Base-by-base conservation (phyloP, 2,888 invertebrate genomes). In the Lithophane leautieri region DNA sequence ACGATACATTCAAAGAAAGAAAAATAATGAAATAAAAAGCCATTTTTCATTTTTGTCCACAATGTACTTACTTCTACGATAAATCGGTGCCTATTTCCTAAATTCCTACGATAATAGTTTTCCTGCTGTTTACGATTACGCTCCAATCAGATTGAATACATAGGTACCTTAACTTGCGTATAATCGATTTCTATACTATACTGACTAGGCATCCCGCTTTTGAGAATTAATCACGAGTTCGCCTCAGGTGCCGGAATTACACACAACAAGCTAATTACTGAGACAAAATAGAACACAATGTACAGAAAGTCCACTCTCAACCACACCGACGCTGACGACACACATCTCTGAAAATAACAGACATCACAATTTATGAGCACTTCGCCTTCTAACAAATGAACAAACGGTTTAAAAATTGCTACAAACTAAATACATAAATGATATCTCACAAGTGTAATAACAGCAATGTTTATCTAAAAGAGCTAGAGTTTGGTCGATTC, bases 221-320 rank as follows among this genome's bases (percentile, higher is more conserved):
- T 28, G 66, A 47, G 61, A 47, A 75, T 77, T 66, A 76, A 74
- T 76, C 34, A 63, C 63, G 25, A 54, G 76, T 76, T 14, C 19
- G 42, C 50, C 78, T 58, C 50, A 69, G 70, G 76, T 52, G 28
- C 28, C 34, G 52, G n/a, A 60, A 42, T 66, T 67, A 58, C 56
- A 67, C 50, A 44, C 78, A 67, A 52, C 68, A 58, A 67, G 75
- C 75, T 78, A 78, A 78, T 78, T 58, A 60, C 50, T 42, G 47
- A 22, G 3, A 42, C 47, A 22, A 16, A n/a, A 12, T 19, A 14
- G 34, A 40, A 19, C 7, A 16, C 3, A 2, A 25, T 19, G 19
- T 42, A 16, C 65, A 75, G 47, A 65, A 75, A 14, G 8, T 16
- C n/a, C 16, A 47, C 63, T 40, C 12, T 22, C 8, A 28, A 40